Evolutionary conservation across 1,140 invertebrate species (phyloP).

Genomic region (Microplitis demolitor): DNA sequence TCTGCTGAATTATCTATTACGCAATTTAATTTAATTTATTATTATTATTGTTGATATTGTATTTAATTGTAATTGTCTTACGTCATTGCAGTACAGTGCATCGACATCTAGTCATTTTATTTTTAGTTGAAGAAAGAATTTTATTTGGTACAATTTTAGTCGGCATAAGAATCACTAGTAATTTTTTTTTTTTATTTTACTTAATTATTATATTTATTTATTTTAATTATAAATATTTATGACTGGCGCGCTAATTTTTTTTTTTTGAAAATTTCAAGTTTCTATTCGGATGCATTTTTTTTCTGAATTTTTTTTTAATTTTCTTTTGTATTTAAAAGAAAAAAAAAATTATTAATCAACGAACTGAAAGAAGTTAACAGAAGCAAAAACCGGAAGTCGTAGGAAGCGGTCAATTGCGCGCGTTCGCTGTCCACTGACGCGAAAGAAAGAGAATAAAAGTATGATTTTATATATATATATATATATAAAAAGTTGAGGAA

Average conservation of each 20-base stretch:
- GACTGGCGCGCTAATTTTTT: no score
- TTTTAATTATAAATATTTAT: neutral
- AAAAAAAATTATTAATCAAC: constrained; percentile 40
- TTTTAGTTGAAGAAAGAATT: no score
- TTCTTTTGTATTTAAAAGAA: constrained; percentile 41
- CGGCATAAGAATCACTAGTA: neutral
- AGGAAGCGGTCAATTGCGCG: constrained; percentile 55
- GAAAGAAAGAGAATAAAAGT: constrained; percentile 29
- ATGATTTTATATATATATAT: no score
- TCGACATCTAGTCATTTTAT: no score
- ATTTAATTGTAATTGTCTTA: no score
- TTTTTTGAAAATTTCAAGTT: neutral
- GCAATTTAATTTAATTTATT: no score
- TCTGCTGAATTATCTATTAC: no score
- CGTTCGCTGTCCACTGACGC: constrained; percentile 35
- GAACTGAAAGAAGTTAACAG: constrained; percentile 33
- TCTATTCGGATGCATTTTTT: neutral
- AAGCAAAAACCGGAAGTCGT: constrained; percentile 52
- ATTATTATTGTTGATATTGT: no score
- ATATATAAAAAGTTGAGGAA: neutral
- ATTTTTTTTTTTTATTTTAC: neutral
- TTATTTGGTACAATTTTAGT: neutral
- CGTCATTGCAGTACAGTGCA: no score
- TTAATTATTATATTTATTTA: no score
- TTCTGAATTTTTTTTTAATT: neutral